These are phyloP conservation scores for Hydroisotoma schaefferi DNA, from an alignment of 2,888 invertebrate species.

Conservation along the genomic window DNA sequence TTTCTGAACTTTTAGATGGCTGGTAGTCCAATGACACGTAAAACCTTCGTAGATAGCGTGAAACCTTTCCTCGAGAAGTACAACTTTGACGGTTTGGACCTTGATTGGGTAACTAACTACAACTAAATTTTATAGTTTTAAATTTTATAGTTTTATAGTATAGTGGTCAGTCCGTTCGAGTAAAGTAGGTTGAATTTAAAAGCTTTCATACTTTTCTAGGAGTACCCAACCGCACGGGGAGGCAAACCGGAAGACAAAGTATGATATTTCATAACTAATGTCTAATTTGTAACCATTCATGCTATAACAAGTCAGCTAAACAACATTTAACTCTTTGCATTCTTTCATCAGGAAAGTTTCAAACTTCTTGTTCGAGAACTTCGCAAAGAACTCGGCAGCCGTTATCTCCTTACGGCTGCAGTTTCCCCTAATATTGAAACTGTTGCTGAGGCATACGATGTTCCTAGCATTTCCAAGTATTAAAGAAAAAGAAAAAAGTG, in stretches of 20 bases:
- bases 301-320: conserved; percentile 1
- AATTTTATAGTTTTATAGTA: no score
- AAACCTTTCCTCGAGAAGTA: conserved; percentile 48
- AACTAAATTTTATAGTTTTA: no score
- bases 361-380: conserved; percentile 23
- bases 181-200: no score
- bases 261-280: no score
- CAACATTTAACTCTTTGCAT: background rate
- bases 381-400: conserved; percentile 16
- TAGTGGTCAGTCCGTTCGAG: no score
- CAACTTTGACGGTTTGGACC: conserved; percentile 42
- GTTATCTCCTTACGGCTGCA: conserved; percentile 39
- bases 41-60: conserved; percentile 49
- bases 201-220: conserved; percentile 47
- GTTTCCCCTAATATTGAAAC: conserved; percentile 38
- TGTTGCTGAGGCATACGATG: conserved; percentile 30
- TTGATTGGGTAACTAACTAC: no score
- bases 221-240: conserved; percentile 50
- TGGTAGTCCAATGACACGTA: conserved; percentile 33
- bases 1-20: conserved; percentile 41
- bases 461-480: conserved; percentile 24
- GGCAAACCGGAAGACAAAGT: conserved; percentile 49
- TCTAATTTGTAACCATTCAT: background rate
- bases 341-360: conserved; percentile 25
- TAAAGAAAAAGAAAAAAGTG: background rate